Percentiles rank a stretch among this genome's conserved stretches.
These are phyloP conservation scores for Pectinophora gossypiella DNA, from an alignment of 1,140 invertebrate genomes.

Conservation along the genomic window DNA sequence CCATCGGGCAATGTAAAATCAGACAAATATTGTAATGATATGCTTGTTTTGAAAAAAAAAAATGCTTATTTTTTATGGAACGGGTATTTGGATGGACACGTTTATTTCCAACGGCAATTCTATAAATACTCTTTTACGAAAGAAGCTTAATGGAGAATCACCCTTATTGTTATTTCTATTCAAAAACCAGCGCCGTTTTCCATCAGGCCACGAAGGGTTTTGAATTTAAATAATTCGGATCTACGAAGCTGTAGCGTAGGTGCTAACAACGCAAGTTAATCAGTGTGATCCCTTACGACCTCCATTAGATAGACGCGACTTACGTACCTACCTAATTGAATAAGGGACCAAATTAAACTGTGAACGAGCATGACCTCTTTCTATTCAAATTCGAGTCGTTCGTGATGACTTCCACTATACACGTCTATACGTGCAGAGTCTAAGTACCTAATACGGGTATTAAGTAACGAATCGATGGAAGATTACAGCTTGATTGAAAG, in stretches of 20 bases:
- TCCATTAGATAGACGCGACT: conserved; percentile 52
- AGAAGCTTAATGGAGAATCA: too few relatives aligned
- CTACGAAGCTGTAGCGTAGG: conserved; percentile 29
- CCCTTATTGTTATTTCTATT: too few relatives aligned
- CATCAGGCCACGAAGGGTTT: too few relatives aligned
- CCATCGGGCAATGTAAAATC: too few relatives aligned
- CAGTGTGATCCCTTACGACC: conserved; percentile 55
- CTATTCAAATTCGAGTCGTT: conserved; percentile 54
- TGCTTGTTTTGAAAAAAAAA: too few relatives aligned
- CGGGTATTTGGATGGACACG: too few relatives aligned
- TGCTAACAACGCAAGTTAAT: conserved; percentile 56
- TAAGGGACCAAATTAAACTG: conserved; percentile 61
- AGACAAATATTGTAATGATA: too few relatives aligned
- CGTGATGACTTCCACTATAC: conserved; percentile 7
- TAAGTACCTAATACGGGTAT: conserved; percentile 27
- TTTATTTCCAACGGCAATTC: too few relatives aligned
- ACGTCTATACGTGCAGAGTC: neutral
- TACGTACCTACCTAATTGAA: conserved; percentile 56
- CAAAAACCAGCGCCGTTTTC: too few relatives aligned
- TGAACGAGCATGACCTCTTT: conserved; percentile 57
- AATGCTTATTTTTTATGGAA: too few relatives aligned
- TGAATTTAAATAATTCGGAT: conserved; percentile 8
- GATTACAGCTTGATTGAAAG: conserved; percentile 36
- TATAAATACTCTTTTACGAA: too few relatives aligned
- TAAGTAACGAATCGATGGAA: conserved; percentile 28